phyloP scores from a whole-genome alignment of 2,888 invertebrate species.

The Herminia tarsipennalis region DNA sequence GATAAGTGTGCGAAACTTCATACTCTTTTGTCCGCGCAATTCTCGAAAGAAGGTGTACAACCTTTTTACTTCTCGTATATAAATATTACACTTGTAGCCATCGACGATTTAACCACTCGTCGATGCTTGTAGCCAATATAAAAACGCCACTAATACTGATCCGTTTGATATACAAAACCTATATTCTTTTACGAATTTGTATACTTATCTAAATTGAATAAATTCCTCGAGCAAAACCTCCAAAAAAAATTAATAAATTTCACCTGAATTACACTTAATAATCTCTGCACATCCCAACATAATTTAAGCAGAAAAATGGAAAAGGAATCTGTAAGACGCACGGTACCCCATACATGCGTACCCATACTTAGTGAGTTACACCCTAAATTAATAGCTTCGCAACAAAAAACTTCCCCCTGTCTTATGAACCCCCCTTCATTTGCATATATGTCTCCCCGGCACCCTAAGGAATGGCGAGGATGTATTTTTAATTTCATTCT shows the following conservation, averaged over 20 bases:
- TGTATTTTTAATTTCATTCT: constrained; percentile 86
- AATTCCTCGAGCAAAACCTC: constrained; percentile 18
- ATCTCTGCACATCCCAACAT: constrained; percentile 73
- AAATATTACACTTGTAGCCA: too few species aligned
- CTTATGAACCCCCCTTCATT: constrained; percentile 75
- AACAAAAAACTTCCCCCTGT: constrained; percentile 83
- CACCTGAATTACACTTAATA: constrained; percentile 75
- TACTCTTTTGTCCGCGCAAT: too few species aligned
- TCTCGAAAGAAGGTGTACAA: too few species aligned
- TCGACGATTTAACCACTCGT: too few species aligned
- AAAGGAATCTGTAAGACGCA: constrained; percentile 62
- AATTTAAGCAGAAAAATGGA: constrained; percentile 74
- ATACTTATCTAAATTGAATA: constrained; percentile 22
- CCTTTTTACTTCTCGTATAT: too few species aligned
- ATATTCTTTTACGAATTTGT: constrained; percentile 30
- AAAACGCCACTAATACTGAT: too few species aligned
- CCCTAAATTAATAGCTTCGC: constrained; percentile 86
- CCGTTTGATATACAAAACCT: neutral
- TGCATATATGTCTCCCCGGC: constrained; percentile 85
- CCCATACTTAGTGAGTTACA: constrained; percentile 79
- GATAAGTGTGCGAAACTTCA: too few species aligned
- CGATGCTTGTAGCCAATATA: too few species aligned
- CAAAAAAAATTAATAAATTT: constrained; percentile 60
- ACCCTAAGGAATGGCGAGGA: constrained; percentile 82
- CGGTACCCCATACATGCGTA: constrained; percentile 63